Conservation (phyloP, 2,888 invertebrate genomes). For the Scaptodrosophila latifasciaeformis region DNA sequence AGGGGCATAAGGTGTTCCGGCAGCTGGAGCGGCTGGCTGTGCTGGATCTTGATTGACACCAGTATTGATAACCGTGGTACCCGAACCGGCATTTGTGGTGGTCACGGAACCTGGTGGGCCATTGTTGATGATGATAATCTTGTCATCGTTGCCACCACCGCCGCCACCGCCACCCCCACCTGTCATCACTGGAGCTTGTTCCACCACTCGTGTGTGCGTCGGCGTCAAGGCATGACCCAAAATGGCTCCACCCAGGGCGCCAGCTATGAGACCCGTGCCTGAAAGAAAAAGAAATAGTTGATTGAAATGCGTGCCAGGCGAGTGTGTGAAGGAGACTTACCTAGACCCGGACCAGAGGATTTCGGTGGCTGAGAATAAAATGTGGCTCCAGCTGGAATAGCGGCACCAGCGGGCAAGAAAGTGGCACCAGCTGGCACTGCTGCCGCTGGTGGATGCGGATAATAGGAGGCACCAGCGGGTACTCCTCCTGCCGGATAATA, state of each 20-base stretch:
- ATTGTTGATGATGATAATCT: constrained; percentile 73
- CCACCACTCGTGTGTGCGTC: constrained; percentile 58
- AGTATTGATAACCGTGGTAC: constrained; percentile 65
- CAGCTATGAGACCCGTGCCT: constrained; percentile 72
- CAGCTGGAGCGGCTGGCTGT: constrained; percentile 4
- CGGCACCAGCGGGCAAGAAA: constrained; percentile 49
- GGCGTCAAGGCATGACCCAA: constrained; percentile 72
- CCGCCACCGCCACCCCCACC: constrained; percentile 30
- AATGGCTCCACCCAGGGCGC: constrained; percentile 71
- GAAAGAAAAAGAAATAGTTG: not conserved
- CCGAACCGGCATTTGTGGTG: constrained; percentile 56
- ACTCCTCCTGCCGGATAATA: constrained; percentile 26
- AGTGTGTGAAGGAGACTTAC: constrained; percentile 39
- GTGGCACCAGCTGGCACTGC: constrained; percentile 66
- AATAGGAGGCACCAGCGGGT: constrained; percentile 50
- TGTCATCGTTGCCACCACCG: constrained; percentile 59
- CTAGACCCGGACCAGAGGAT: constrained; percentile 68
- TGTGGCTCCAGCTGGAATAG: constrained; percentile 53
- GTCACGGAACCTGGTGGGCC: constrained; percentile 72
- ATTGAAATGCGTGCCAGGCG: not conserved
- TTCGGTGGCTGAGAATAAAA: constrained; percentile 67
- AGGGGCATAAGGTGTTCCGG: not conserved
- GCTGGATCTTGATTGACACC: constrained; percentile 13
- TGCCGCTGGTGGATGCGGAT: constrained; percentile 46
- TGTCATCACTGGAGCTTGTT: constrained; percentile 30